Evolutionary conservation across 1,140 invertebrate species (phyloP).

Genomic region (Polyergus mexicanus): DNA sequence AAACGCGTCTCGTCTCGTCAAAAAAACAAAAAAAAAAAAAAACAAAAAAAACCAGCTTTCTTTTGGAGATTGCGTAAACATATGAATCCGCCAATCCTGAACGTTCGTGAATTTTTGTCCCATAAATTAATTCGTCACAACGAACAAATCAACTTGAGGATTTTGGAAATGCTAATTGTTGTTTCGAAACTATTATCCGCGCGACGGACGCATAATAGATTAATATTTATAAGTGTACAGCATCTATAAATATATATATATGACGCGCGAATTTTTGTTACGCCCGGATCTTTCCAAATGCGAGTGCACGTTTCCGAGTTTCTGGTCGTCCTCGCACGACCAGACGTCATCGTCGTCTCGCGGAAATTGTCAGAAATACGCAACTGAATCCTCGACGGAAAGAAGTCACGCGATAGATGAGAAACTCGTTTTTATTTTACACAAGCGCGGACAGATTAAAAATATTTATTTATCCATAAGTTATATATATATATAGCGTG

Average conservation of each 20-base stretch:
- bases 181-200: slow-evolving; percentile 38
- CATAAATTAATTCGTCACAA: slow-evolving; percentile 23
- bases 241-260: slow-evolving; percentile 15
- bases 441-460: not conserved
- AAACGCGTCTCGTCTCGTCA: not conserved
- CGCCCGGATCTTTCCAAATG: not conserved
- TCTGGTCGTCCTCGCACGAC: slow-evolving; percentile 37
- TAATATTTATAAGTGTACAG: slow-evolving; percentile 47
- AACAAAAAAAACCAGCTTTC: slow-evolving; percentile 15
- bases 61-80: slow-evolving; percentile 46
- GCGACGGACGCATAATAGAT: slow-evolving; percentile 18
- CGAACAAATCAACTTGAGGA: not conserved
- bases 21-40: not conserved
- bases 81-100: not conserved
- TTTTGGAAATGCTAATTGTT: slow-evolving; percentile 46
- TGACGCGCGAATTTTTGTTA: not conserved
- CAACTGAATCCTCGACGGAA: not conserved
- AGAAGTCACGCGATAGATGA: slow-evolving; percentile 36
- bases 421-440: slow-evolving; percentile 22
- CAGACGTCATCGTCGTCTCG: not conserved
- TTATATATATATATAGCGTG: not conserved
- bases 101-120: slow-evolving; percentile 9
- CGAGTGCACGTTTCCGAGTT: not conserved
- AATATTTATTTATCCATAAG: not conserved
- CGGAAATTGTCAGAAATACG: slow-evolving; percentile 36